phyloP scores from a whole-genome alignment of 92 coral and sea anemone species.

The Porites divaricata region DNA sequence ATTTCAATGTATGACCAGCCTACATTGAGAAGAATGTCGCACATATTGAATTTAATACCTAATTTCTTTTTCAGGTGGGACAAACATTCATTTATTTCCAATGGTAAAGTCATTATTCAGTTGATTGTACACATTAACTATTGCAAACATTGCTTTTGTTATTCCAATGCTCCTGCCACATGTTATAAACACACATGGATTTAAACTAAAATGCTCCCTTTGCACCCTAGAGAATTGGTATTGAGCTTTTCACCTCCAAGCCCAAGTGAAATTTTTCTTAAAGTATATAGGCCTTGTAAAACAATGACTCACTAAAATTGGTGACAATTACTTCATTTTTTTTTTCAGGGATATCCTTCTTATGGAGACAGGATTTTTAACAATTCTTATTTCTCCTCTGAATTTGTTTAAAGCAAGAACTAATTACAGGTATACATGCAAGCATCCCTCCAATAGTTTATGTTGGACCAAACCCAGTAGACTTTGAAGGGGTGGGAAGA shows the following conservation, averaged over 20 bases:
- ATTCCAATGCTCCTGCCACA: too few relatives aligned
- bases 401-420: conserved; percentile 47
- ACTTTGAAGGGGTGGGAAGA: too few relatives aligned
- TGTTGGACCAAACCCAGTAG: too few relatives aligned
- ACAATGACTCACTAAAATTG: neutral
- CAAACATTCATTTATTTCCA: conserved; percentile 95
- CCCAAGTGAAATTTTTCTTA: too few relatives aligned
- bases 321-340: neutral
- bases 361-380: conserved; percentile 84
- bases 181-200: too few relatives aligned
- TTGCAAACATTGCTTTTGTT: neutral
- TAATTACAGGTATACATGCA: conserved; percentile 47
- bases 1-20: too few relatives aligned
- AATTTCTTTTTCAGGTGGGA: conserved; percentile 75
- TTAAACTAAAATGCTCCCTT: too few relatives aligned
- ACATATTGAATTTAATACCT: neutral
- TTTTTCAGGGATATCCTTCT: conserved; percentile 86
- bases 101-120: conserved; percentile 62
- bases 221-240: too few relatives aligned
- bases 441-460: neutral
- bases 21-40: too few relatives aligned
- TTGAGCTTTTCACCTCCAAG: too few relatives aligned
- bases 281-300: too few relatives aligned
- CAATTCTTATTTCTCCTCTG: conserved; percentile 92
- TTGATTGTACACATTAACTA: too few relatives aligned